Base-by-base conservation (phyloP, 1,140 invertebrate species). In the Panulirus ornatus region DNA sequence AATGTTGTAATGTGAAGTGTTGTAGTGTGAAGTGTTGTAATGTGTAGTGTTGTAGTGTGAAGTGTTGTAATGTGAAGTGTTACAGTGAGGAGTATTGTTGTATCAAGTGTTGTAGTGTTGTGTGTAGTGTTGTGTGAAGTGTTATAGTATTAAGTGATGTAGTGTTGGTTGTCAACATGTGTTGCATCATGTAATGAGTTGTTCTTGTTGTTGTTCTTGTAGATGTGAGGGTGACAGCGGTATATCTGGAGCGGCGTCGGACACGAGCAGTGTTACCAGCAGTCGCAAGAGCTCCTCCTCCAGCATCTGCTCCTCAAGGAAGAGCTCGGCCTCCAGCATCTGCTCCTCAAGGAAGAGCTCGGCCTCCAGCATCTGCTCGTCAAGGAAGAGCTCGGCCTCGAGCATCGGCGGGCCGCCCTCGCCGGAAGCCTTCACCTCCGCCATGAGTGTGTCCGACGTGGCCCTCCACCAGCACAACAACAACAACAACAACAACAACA, bases 371-470 rank as follows among this genome's bases (percentile, higher is more conserved):
- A 78, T 84, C 73, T 90, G 81, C 54, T 90, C 88, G 44, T 91
- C 90, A 9, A 85, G 90, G 83, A 91, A 82, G 78, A 91, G 83
- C 42, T 91, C 90, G 1, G 40, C 73, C 19, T 91, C 90, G 42
- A 90, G 81, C 79, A 47, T 90, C n/a, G 88, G 88, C 51, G 51
- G 71, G 3, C 79, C 88, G 44, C 88, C 79, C 44, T 90, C 88
- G n/a, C 79, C 88, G 47, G 71, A 78, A 42, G 66, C 44, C 71
- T 8, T 73, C 44, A 27, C 81, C 81, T 70, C 81, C 70, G 81
- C 88, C 88, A 90, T 90, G 88, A 90, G 88, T 44, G 81, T 38
- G 30, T 82, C 88, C 22, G 88, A 90, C 36, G 81, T 90, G 30
- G 44, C 38, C 73, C 51, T 84, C 34, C 30, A 84, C 1, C 19